These are phyloP conservation scores for Elanus axillaris DNA, from an alignment of 2,113 vertebrate genomes.

Conservation along the genomic window DNA sequence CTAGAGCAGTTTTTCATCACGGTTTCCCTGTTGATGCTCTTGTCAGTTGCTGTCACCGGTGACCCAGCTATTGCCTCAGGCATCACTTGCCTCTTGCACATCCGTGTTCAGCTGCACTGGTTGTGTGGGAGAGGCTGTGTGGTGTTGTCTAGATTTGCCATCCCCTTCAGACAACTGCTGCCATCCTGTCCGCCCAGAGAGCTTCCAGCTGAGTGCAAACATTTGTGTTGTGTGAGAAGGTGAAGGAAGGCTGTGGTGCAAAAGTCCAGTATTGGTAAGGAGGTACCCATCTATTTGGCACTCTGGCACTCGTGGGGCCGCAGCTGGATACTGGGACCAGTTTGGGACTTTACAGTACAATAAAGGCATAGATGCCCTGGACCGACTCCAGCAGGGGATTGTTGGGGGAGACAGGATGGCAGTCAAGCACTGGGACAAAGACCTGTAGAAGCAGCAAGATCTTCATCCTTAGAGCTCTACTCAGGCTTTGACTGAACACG, in stretches of 20 bases:
- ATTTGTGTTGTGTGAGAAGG: neutral
- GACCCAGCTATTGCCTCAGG: neutral
- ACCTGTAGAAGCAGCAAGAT: neutral
- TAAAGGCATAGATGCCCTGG: neutral
- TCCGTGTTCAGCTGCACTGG: neutral
- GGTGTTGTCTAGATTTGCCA: neutral
- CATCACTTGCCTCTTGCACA: neutral
- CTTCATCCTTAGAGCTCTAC: neutral
- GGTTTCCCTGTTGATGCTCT: neutral
- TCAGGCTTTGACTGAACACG: neutral
- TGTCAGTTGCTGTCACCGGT: neutral
- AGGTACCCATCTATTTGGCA: neutral
- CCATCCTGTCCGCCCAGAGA: neutral
- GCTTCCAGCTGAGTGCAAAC: neutral
- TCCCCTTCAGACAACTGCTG: neutral
- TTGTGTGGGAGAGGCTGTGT: neutral
- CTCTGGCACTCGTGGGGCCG: neutral
- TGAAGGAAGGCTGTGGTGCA: neutral
- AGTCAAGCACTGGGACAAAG: neutral
- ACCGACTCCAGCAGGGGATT: neutral
- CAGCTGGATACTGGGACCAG: neutral
- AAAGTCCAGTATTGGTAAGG: neutral
- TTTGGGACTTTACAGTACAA: neutral
- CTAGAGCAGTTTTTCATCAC: neutral
- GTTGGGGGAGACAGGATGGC: neutral